Base-by-base conservation (phyloP, 1,140 invertebrate species). In the Drosophila azteca region DNA sequence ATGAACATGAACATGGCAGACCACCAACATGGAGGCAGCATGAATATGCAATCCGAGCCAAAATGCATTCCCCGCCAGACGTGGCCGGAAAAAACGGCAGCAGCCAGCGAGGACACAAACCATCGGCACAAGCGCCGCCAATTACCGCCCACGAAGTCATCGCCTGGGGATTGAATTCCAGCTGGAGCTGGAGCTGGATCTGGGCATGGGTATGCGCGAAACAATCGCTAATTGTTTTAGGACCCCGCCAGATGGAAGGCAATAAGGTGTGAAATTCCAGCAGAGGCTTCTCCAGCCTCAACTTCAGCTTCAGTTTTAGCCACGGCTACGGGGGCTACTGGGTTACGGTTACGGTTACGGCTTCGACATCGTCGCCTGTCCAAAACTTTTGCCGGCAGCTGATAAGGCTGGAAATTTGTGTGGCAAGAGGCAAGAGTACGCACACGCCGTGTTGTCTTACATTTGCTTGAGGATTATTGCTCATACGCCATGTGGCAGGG, bases 191-290 rank as follows among this genome's bases (percentile, higher is more conserved):
- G 9, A 5, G 13, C 8, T 31, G 31, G 8, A 3, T 0, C 7
- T 9, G 2, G 35, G 20, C 8, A 3, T 2, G 45, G 9, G 26
- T 3, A 41, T 4, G 11, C 1, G 24, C 22, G 20, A 60, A 64
- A 57, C 59, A 58, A 64, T 82, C 66, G 82, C 78, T 87, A 87
- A 87, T 87, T 87, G 82, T 88, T 87, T 88, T 73, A 82, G 69
- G 78, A 69, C 75, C 66, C 45, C 70, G 45, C 41, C 57, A 68
- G 41, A 52, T 57, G 70, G 45, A 48, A 60, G 65, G 83, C 83
- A 88, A 79, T 79, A 87, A 88, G 82, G 82, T 87, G 82, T 87
- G 83, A 88, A 88, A 87, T 87, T 87, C 79, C 70, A 87, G 83
- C 61, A 71, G 57, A 58, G 61, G 41, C 52, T 54, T 45, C 51